Percentiles rank a stretch among this genome's conserved stretches.
Evolutionary conservation across 1,140 invertebrate genomes (phyloP).

Genomic region (Asbolus verrucosus): DNA sequence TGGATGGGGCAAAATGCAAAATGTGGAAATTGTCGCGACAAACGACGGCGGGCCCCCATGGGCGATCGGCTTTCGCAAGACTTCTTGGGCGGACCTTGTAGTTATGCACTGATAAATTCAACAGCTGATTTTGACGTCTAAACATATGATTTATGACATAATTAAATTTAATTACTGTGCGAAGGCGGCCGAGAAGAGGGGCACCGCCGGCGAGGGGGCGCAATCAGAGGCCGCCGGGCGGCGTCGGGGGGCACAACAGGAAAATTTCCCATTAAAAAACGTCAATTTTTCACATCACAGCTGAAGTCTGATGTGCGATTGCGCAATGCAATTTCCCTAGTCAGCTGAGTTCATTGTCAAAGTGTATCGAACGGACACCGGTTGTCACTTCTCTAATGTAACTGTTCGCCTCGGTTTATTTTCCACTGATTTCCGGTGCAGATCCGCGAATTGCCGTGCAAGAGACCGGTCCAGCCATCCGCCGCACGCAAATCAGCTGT

Average conservation of each 20-base stretch:
- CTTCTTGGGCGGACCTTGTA: slow-evolving; percentile 37
- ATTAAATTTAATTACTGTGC: not conserved
- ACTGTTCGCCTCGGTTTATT: slow-evolving; percentile 36
- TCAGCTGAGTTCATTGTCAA: slow-evolving; percentile 59
- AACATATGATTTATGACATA: slow-evolving; percentile 50
- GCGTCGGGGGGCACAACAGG: not conserved
- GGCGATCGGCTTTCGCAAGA: too few relatives aligned
- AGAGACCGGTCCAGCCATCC: slow-evolving; percentile 26
- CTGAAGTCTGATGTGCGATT: slow-evolving; percentile 41
- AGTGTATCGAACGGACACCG: slow-evolving; percentile 55
- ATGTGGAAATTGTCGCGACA: too few relatives aligned
- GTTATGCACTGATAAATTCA: slow-evolving; percentile 46
- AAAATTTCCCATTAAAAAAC: slow-evolving; percentile 31
- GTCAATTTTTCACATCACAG: slow-evolving; percentile 27
- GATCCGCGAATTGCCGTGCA: slow-evolving; percentile 36
- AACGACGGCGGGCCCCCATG: too few relatives aligned
- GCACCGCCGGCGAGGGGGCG: too few relatives aligned
- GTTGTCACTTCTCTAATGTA: slow-evolving; percentile 48
- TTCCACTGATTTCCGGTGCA: slow-evolving; percentile 33
- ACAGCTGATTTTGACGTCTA: slow-evolving; percentile 56
- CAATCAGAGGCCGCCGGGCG: not conserved
- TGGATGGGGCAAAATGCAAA: too few relatives aligned
- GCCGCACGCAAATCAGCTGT: not conserved
- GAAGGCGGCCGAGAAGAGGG: too few relatives aligned
- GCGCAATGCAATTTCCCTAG: slow-evolving; percentile 53